phyloP scores from a whole-genome alignment of 2,113 vertebrate genomes.

The Micronycteris hirsuta region DNA sequence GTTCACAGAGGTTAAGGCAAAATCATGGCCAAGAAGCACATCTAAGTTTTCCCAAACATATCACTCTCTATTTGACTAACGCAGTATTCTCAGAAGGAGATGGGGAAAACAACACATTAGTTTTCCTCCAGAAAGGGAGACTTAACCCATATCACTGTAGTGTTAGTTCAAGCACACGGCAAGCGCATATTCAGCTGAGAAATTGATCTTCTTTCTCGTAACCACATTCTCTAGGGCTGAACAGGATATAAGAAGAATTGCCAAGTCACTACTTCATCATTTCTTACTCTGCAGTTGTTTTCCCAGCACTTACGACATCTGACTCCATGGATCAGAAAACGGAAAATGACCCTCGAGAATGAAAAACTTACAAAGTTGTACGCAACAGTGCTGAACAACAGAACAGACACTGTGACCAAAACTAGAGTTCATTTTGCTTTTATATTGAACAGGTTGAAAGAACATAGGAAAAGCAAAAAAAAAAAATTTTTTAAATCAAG shows the following conservation, averaged over 20 bases:
- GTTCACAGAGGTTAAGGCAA: neutral
- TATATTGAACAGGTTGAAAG: neutral
- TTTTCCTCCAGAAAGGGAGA: neutral
- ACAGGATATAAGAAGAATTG: neutral
- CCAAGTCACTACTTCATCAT: neutral
- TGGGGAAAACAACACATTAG: neutral
- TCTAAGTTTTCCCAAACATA: neutral
- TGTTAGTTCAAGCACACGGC: neutral
- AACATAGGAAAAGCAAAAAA: neutral
- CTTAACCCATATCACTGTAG: neutral
- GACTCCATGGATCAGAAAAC: neutral
- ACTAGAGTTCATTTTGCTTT: slow-evolving; percentile 14
- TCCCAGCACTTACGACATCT: neutral
- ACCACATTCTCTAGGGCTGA: neutral
- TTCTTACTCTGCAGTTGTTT: neutral
- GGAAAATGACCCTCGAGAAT: neutral
- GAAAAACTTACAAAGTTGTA: neutral
- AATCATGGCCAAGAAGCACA: neutral
- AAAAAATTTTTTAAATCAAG: neutral
- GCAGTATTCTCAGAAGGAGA: neutral
- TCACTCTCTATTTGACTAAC: neutral
- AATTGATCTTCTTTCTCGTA: neutral
- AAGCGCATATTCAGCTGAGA: neutral
- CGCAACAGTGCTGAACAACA: neutral
- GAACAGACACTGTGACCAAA: neutral